Percentiles rank a stretch among this genome's conserved stretches.
phyloP scores from a whole-genome alignment of 1,140 invertebrate genomes.

The Panagrolaimus sp. region DNA sequence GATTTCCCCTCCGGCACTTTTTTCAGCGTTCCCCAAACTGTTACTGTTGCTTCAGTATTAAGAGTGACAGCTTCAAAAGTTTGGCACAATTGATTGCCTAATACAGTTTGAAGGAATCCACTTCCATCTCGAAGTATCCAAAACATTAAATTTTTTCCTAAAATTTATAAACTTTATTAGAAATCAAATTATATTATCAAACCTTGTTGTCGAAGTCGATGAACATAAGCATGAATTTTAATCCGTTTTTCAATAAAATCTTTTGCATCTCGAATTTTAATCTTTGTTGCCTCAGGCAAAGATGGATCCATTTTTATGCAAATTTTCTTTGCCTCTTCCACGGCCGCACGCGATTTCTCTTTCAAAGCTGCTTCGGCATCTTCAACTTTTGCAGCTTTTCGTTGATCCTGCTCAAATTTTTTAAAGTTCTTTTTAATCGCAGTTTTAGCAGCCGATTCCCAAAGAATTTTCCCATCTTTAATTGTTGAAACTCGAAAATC shows the following conservation, averaged over 20 bases:
- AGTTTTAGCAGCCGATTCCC: slow-evolving; percentile 78
- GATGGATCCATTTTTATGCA: slow-evolving; percentile 73
- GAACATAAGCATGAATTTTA: slow-evolving; percentile 86
- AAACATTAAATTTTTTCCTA: slow-evolving; percentile 83
- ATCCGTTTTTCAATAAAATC: slow-evolving; percentile 68
- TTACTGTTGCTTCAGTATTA: slow-evolving; percentile 81
- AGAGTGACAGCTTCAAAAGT: slow-evolving; percentile 79
- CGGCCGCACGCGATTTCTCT: slow-evolving; percentile 24
- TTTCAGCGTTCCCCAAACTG: slow-evolving; percentile 74
- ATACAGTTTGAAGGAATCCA: slow-evolving; percentile 86
- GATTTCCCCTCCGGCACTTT: slow-evolving; percentile 83
- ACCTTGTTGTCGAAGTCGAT: slow-evolving; percentile 83
- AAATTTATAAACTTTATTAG: slow-evolving; percentile 45
- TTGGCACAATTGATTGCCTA: slow-evolving; percentile 82
- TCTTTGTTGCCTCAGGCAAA: slow-evolving; percentile 69
- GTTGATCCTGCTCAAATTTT: slow-evolving; percentile 75
- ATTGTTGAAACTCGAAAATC: slow-evolving; percentile 43
- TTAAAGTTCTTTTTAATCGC: slow-evolving; percentile 91
- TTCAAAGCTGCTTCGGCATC: slow-evolving; percentile 36
- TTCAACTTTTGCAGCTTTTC: slow-evolving; percentile 64
- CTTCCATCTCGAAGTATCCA: slow-evolving; percentile 88
- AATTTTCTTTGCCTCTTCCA: slow-evolving; percentile 63
- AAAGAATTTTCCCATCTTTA: slow-evolving; percentile 62
- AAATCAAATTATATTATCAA: slow-evolving; percentile 13
- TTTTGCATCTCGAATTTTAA: slow-evolving; percentile 73